A percentile compares a stretch with the other conserved stretches of the same genome.
Conservation (phyloP, 1,140 invertebrate species). For the Drosophila quadrilineata region DNA sequence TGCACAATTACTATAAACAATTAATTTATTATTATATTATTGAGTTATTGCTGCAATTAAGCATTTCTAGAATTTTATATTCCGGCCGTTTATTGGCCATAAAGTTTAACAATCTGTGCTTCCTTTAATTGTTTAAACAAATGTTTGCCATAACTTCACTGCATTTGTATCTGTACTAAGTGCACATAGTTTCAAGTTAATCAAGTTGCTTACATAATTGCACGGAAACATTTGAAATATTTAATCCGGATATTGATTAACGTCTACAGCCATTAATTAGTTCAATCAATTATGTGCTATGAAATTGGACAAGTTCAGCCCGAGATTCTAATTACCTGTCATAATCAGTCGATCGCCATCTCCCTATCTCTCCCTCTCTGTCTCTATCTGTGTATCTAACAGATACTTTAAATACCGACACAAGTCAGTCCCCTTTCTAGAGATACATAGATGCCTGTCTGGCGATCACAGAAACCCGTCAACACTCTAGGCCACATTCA, state of each 20-base stretch:
- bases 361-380: too few relatives aligned
- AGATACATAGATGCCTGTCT: too few relatives aligned
- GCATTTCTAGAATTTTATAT: constrained; percentile 13
- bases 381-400: too few relatives aligned
- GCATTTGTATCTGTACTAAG: too few relatives aligned
- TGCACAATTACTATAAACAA: background rate
- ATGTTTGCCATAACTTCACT: constrained; percentile 23
- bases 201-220: background rate
- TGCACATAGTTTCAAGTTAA: too few relatives aligned
- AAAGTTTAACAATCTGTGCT: constrained; percentile 34
- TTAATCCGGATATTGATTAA: background rate
- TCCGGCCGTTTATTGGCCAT: constrained; percentile 44
- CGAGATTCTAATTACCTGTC: constrained; percentile 1
- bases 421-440: too few relatives aligned
- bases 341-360: background rate
- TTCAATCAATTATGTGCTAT: background rate
- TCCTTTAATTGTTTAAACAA: constrained; percentile 23
- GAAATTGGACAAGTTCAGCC: background rate
- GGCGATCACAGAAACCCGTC: too few relatives aligned
- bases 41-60: constrained; percentile 22
- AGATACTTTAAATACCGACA: too few relatives aligned
- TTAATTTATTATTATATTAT: constrained; percentile 28
- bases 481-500: background rate
- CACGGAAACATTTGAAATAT: background rate
- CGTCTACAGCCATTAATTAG: too few relatives aligned